phyloP scores from a whole-genome alignment of 2,113 vertebrate species.

The Sarotherodon lohbergeri region DNA sequence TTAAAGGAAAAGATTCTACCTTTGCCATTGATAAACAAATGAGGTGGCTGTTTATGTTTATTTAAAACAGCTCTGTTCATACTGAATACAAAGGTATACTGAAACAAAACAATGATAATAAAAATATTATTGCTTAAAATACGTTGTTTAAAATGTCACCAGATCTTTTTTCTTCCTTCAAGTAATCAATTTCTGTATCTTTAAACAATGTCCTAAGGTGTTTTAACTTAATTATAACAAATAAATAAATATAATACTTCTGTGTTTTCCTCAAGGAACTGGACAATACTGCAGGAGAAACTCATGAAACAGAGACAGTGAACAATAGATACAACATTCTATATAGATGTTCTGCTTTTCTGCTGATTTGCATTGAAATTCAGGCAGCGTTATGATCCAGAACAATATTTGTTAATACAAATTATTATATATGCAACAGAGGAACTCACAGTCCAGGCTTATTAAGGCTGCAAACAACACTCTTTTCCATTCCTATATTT shows the following conservation, averaged over 20 bases:
- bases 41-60: neutral
- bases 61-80: accelerated
- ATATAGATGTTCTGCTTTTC: neutral
- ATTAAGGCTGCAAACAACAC: neutral
- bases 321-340: neutral
- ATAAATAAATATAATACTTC: neutral
- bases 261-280: neutral
- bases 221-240: neutral
- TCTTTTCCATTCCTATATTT: neutral
- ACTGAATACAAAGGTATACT: neutral
- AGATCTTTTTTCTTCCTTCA: neutral
- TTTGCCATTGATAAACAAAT: neutral
- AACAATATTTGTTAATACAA: neutral
- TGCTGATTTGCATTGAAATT: neutral
- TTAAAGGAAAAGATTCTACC: neutral
- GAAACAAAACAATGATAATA: neutral
- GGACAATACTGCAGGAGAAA: neutral
- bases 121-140: neutral
- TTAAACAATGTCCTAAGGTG: neutral
- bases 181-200: neutral
- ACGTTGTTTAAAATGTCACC: neutral
- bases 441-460: neutral
- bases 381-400: neutral
- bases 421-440: neutral
- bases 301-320: neutral